A percentile compares a stretch with the other conserved stretches of the same genome.
These are phyloP conservation scores for Grapholita molesta DNA, from an alignment of 1,140 invertebrate species.

Conservation along the genomic window DNA sequence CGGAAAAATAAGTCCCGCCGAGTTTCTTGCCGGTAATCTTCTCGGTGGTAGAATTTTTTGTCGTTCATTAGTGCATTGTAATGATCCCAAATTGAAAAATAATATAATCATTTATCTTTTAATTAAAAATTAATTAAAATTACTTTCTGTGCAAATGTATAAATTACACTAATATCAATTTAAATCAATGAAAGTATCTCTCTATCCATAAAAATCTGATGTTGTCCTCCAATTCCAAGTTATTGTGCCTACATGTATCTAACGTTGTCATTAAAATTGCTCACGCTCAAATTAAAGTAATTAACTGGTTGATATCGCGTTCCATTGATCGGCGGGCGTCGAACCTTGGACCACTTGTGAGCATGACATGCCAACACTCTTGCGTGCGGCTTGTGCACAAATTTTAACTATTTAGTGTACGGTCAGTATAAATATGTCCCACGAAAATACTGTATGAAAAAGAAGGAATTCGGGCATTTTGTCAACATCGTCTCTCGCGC, in stretches of 20 bases:
- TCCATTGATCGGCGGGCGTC: neutral
- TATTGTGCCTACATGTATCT: neutral
- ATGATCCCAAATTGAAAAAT: no score
- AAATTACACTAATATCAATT: neutral
- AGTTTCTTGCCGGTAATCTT: no score
- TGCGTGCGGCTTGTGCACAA: neutral
- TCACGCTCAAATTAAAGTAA: neutral
- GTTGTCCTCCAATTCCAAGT: neutral
- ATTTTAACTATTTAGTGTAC: neutral
- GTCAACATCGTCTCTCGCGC: no score
- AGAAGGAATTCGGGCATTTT: no score
- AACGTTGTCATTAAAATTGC: neutral
- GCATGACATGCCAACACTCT: slow-evolving; percentile 6
- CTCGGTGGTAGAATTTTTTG: no score
- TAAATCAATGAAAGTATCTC: neutral
- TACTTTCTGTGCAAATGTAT: neutral
- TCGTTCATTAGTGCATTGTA: no score
- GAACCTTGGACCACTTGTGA: slow-evolving; percentile 11
- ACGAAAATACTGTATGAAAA: neutral
- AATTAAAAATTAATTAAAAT: no score
- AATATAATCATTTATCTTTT: no score
- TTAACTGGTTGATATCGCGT: neutral
- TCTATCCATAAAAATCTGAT: neutral
- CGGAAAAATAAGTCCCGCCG: no score
- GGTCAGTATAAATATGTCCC: neutral